These are phyloP conservation scores for Mesochorus sp. DNA, from an alignment of 2,888 invertebrate species.

Conservation along the genomic window DNA sequence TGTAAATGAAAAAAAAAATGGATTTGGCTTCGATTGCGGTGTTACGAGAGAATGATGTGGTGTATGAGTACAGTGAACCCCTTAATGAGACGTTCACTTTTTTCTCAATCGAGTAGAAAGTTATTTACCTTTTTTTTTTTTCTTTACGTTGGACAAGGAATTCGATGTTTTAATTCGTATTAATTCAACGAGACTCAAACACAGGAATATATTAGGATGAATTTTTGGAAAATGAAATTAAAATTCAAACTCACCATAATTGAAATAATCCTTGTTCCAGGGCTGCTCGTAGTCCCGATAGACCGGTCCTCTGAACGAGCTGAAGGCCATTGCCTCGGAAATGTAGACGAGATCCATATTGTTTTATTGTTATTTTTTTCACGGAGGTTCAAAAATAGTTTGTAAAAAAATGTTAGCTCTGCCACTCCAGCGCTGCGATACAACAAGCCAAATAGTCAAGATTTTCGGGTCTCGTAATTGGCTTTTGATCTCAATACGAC, in stretches of 20 bases:
- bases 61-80: neutral
- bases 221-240: no score
- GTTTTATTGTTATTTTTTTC: neutral
- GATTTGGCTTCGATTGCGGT: neutral
- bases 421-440: neutral
- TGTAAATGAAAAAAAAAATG: neutral
- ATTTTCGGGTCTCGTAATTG: neutral
- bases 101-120: neutral
- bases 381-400: neutral
- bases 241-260: constrained; percentile 71
- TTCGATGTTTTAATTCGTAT: no score
- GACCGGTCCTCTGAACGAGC: constrained; percentile 82
- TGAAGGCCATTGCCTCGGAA: constrained; percentile 84
- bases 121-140: no score
- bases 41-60: neutral
- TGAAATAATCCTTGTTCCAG: constrained; percentile 78
- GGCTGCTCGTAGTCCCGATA: constrained; percentile 84
- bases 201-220: no score
- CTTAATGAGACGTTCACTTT: neutral
- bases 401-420: neutral
- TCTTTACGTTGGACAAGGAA: no score
- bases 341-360: constrained; percentile 84
- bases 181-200: no score
- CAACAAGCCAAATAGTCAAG: neutral
- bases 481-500: neutral